Evolutionary conservation across 2,888 invertebrate species (phyloP).

Genomic region (Troides aeacus): DNA sequence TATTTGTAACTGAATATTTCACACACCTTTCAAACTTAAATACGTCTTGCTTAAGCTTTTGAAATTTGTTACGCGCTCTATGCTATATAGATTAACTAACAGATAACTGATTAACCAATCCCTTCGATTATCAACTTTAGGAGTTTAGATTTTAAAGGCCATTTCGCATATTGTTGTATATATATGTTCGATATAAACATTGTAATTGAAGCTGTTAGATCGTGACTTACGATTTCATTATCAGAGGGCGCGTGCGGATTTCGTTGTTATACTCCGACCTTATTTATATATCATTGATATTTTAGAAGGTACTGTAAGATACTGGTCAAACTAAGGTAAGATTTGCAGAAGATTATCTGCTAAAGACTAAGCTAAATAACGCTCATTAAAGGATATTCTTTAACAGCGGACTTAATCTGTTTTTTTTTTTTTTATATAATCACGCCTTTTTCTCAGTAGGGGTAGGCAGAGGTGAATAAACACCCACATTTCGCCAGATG

Average conservation of each 20-base stretch:
- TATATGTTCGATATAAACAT: constrained; percentile 24
- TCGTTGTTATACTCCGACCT: constrained; percentile 37
- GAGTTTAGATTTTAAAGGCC: neutral
- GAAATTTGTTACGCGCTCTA: constrained; percentile 35
- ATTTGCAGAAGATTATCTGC: too few species aligned
- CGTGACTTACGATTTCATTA: constrained; percentile 69
- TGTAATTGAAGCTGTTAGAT: constrained; percentile 45
- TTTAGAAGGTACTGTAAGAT: neutral
- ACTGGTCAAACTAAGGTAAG: too few species aligned
- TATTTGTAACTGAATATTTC: constrained; percentile 21
- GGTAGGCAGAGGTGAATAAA: too few species aligned
- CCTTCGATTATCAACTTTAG: constrained; percentile 18
- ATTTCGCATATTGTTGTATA: constrained; percentile 22
- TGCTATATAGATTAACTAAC: constrained; percentile 36
- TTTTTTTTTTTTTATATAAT: too few species aligned
- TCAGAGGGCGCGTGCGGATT: constrained; percentile 45
- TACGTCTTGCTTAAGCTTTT: constrained; percentile 16
- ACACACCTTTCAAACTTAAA: constrained; percentile 11
- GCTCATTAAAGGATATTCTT: too few species aligned
- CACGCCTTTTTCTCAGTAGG: too few species aligned
- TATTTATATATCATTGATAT: neutral
- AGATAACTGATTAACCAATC: neutral
- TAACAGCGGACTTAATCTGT: too few species aligned
- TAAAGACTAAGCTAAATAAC: too few species aligned
- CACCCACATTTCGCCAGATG: too few species aligned